These are phyloP conservation scores for Eupithecia insigniata DNA, from an alignment of 2,888 invertebrate species.

Conservation along the genomic window DNA sequence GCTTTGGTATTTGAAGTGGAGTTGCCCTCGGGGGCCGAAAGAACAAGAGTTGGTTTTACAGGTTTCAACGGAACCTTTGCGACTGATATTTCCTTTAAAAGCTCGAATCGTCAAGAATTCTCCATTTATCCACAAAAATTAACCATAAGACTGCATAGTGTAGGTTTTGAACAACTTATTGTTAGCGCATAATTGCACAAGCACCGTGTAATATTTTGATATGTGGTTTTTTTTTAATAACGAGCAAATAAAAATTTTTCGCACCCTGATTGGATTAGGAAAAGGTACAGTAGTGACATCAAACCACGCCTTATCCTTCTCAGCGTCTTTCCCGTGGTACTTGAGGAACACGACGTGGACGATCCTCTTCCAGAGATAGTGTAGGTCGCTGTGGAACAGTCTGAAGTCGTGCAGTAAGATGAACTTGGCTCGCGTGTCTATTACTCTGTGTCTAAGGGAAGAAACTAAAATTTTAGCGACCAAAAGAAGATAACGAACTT, in stretches of 20 bases:
- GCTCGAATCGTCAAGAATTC: background rate
- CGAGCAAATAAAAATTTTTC: conserved; percentile 12
- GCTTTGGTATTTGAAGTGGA: background rate
- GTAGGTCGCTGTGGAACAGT: conserved; percentile 86
- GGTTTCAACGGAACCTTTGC: background rate
- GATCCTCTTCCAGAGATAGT: conserved; percentile 90
- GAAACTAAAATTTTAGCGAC: background rate
- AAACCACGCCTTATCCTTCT: conserved; percentile 84
- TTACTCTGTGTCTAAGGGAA: conserved; percentile 84
- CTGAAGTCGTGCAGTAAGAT: conserved; percentile 88
- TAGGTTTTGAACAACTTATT: too few relatives aligned
- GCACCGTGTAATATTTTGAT: background rate
- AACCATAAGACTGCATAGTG: too few relatives aligned
- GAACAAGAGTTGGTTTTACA: background rate
- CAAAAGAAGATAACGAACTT: background rate
- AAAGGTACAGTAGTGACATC: conserved; percentile 90
- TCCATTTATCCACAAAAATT: background rate
- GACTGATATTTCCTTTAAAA: background rate
- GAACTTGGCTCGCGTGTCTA: conserved; percentile 89
- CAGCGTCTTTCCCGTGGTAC: conserved; percentile 72
- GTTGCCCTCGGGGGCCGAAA: background rate
- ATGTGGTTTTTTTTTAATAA: too few relatives aligned
- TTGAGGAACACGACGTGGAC: conserved; percentile 89
- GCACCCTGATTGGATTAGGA: conserved; percentile 82
- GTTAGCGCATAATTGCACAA: background rate